Conservation (phyloP, 2,888 invertebrate species). For the Mechanitis messenoides region DNA sequence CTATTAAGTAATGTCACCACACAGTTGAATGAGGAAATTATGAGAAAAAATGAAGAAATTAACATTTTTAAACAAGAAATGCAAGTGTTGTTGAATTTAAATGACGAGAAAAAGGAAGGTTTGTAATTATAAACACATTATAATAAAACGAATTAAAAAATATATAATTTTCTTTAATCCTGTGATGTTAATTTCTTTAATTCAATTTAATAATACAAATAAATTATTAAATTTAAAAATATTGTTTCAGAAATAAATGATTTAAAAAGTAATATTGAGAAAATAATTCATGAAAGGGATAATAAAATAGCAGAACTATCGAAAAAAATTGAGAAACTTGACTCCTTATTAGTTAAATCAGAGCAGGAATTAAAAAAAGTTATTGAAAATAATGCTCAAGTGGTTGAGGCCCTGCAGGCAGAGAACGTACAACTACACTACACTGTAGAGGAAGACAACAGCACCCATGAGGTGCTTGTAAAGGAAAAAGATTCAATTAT, state of each 20-base stretch:
- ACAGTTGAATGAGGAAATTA: slow-evolving; percentile 37
- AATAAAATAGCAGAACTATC: slow-evolving; percentile 34
- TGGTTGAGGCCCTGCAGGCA: slow-evolving; percentile 39
- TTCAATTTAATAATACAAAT: background rate
- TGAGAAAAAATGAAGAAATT: slow-evolving; percentile 25
- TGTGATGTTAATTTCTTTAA: background rate
- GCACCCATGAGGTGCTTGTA: slow-evolving; percentile 40
- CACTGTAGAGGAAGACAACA: slow-evolving; percentile 45
- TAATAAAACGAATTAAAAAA: no score
- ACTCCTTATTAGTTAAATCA: slow-evolving; percentile 33
- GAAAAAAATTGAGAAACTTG: slow-evolving; percentile 32
- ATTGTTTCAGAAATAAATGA: slow-evolving; percentile 36
- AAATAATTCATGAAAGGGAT: slow-evolving; percentile 32
- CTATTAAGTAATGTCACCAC: slow-evolving; percentile 33
- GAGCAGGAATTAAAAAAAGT: slow-evolving; percentile 39
- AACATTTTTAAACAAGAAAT: slow-evolving; percentile 36
- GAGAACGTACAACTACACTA: slow-evolving; percentile 49
- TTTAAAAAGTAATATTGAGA: slow-evolving; percentile 31
- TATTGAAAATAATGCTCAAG: slow-evolving; percentile 34
- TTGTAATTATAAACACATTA: slow-evolving; percentile 14
- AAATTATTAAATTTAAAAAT: background rate
- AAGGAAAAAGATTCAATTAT: slow-evolving; percentile 48
- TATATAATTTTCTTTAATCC: background rate
- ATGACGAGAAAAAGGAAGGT: slow-evolving; percentile 42
- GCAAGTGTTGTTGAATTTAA: slow-evolving; percentile 27